Evolutionary conservation across 2,113 vertebrate species (phyloP).

Genomic region (Callospermophilus lateralis): DNA sequence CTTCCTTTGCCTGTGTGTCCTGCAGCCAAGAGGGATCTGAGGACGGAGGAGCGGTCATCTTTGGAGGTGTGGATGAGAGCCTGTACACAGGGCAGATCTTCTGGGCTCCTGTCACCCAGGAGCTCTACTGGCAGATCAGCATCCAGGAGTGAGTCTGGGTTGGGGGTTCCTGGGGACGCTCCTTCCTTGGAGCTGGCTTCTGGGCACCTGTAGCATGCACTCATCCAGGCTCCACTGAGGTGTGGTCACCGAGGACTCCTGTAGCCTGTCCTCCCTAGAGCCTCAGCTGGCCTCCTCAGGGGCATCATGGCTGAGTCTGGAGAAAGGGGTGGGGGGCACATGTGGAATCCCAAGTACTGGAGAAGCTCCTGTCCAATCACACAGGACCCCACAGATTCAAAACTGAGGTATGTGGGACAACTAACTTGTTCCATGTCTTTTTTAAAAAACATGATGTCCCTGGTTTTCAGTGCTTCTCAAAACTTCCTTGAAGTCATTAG

Average conservation of each 20-base stretch:
- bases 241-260: background rate
- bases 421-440: too few species aligned
- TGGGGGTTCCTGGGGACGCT: background rate
- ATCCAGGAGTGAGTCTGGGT: constrained; percentile 87
- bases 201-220: background rate
- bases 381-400: background rate
- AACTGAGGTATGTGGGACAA: background rate
- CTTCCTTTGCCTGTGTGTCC: background rate
- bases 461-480: too few species aligned
- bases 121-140: constrained; percentile 89
- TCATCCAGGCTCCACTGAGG: background rate
- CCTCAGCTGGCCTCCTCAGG: background rate
- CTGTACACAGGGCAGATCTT: constrained; percentile 84
- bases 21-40: constrained; percentile 53
- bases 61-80: constrained; percentile 86
- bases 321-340: background rate
- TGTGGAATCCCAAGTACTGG: background rate
- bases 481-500: too few species aligned
- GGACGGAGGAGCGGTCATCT: constrained; percentile 84
- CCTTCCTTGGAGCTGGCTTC: background rate
- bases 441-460: too few species aligned
- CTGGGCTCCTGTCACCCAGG: constrained; percentile 88
- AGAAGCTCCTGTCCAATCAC: background rate
- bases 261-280: background rate
- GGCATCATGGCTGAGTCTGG: background rate